Evolutionary conservation across 2,888 invertebrate species (phyloP).

Genomic region (Archips crataeganus): DNA sequence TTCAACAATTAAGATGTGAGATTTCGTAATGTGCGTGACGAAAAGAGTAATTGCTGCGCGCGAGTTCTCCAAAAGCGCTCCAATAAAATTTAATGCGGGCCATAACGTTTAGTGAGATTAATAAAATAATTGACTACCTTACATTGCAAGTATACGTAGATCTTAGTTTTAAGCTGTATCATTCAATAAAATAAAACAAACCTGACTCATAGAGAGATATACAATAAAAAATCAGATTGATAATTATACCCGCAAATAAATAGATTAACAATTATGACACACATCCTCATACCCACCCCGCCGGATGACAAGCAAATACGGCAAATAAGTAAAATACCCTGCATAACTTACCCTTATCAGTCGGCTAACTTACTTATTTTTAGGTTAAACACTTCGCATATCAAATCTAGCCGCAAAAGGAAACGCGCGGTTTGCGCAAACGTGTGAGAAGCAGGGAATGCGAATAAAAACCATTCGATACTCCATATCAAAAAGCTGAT

Average conservation of each 20-base stretch:
- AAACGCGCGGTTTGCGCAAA: constrained; percentile 48
- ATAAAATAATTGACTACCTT: constrained; percentile 24
- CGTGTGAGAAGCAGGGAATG: constrained; percentile 45
- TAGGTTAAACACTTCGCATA: constrained; percentile 55
- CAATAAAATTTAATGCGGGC: constrained; percentile 34
- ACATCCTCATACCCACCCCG: too few species aligned
- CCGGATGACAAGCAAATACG: too few species aligned
- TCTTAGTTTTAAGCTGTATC: background rate
- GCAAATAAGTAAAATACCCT: too few species aligned
- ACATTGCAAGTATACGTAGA: background rate
- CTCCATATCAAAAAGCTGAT: constrained; percentile 31
- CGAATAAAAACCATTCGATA: constrained; percentile 49
- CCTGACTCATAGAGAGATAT: background rate
- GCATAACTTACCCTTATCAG: too few species aligned
- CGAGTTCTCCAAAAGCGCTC: constrained; percentile 34
- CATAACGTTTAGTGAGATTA: constrained; percentile 25
- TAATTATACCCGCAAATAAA: too few species aligned
- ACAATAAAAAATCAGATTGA: too few species aligned
- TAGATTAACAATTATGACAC: too few species aligned
- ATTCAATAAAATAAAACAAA: background rate
- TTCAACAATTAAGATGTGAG: constrained; percentile 38
- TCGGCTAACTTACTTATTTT: too few species aligned
- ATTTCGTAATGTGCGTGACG: constrained; percentile 39
- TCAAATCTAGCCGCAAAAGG: constrained; percentile 58
- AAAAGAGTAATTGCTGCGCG: constrained; percentile 33